A percentile compares a stretch with the other conserved stretches of the same genome.
Conservation (phyloP, 2,113 vertebrate species). For the Erinaceus europaeus region DNA sequence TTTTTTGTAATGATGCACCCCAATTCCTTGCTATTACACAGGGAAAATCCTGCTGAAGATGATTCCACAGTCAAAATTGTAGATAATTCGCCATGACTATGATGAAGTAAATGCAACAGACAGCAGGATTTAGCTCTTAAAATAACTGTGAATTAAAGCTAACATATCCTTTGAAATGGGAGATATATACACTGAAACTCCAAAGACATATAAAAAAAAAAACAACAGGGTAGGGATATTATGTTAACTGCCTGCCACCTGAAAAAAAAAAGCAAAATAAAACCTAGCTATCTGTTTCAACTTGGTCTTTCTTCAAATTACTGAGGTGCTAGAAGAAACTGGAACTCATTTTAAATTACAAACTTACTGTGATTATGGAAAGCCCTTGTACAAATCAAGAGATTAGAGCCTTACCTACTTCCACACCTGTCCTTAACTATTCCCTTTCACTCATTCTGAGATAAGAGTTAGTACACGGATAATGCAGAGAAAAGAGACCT, state of each 20-base stretch:
- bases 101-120: neutral
- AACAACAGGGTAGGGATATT: neutral
- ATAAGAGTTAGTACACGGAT: neutral
- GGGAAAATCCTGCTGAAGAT: neutral
- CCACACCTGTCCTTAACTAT: neutral
- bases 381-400: neutral
- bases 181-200: neutral
- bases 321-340: neutral
- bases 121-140: neutral
- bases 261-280: neutral
- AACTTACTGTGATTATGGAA: neutral
- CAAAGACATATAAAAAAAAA: neutral
- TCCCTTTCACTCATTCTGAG: neutral
- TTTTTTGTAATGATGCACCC: neutral
- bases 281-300: neutral
- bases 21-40: neutral
- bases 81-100: neutral
- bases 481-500: no score
- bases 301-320: conserved; percentile 8
- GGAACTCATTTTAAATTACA: neutral
- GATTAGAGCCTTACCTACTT: neutral
- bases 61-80: neutral
- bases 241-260: neutral
- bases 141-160: neutral
- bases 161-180: neutral